Percentiles rank a stretch among this genome's conserved stretches.
Conservation (phyloP, 2,797 vertebrate species). For the Chromis chromis region DNA sequence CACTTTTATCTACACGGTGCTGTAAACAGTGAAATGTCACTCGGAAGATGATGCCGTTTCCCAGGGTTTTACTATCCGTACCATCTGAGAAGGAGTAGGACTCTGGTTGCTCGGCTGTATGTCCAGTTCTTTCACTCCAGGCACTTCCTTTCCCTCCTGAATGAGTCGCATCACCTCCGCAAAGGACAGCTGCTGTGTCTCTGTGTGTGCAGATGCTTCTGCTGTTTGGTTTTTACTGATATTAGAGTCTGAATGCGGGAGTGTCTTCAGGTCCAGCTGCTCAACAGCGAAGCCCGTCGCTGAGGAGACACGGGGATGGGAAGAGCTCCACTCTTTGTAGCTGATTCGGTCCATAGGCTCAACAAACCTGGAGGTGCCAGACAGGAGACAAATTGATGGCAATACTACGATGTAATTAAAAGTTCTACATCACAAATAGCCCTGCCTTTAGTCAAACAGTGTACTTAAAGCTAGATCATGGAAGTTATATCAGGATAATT, state of each 20-base stretch:
- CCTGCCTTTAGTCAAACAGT: too few species aligned
- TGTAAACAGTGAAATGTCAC: slow-evolving; percentile 9
- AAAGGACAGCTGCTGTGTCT: slow-evolving; percentile 75
- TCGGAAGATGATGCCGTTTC: slow-evolving; percentile 53
- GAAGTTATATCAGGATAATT: too few species aligned
- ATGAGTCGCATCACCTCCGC: slow-evolving; percentile 82
- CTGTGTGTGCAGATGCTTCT: slow-evolving; percentile 13
- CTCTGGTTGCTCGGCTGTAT: slow-evolving; percentile 77
- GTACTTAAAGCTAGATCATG: too few species aligned
- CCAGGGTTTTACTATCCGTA: slow-evolving; percentile 82
- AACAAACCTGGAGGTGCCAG: slow-evolving; percentile 73
- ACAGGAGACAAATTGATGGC: not conserved
- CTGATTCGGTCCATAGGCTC: slow-evolving; percentile 74
- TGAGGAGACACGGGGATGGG: not conserved
- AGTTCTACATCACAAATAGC: not conserved
- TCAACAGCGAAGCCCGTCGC: not conserved
- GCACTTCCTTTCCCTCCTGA: slow-evolving; percentile 83
- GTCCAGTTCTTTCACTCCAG: slow-evolving; percentile 75
- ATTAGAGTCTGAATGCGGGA: slow-evolving; percentile 22
- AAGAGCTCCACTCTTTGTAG: slow-evolving; percentile 71
- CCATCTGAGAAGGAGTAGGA: slow-evolving; percentile 81
- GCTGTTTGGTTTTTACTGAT: not conserved
- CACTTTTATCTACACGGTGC: not conserved
- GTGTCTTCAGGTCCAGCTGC: slow-evolving; percentile 19
- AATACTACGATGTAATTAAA: not conserved